Percentiles rank a stretch among this genome's conserved stretches.
Evolutionary conservation across 2,888 invertebrate species (phyloP).

Genomic region (Leptinotarsa tumamoca): DNA sequence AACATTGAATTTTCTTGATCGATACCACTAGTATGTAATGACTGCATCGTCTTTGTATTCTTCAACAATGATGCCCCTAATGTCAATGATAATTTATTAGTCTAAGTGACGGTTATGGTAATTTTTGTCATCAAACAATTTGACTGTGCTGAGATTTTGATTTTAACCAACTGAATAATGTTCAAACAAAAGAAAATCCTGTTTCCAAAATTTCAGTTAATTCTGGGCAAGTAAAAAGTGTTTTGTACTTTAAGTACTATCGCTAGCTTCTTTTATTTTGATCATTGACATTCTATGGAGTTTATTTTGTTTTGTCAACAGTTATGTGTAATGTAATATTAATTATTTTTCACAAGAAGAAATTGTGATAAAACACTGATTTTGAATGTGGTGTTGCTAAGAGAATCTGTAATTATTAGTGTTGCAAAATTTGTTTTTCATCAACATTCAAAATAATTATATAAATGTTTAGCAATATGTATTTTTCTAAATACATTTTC

Average conservation of each 20-base stretch:
- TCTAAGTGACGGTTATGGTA: too few relatives aligned
- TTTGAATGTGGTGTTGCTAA: constrained; percentile 5
- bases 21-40: constrained; percentile 27
- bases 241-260: too few relatives aligned
- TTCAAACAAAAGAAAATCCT: too few relatives aligned
- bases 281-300: not conserved
- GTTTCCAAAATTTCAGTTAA: too few relatives aligned
- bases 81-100: too few relatives aligned
- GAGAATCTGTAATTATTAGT: not conserved
- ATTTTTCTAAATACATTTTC: not conserved
- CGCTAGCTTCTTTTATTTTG: not conserved
- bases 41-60: not conserved
- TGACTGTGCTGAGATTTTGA: too few relatives aligned
- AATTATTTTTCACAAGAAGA: not conserved
- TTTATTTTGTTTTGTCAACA: not conserved
- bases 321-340: not conserved
- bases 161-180: too few relatives aligned
- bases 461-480: not conserved
- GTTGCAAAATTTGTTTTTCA: constrained; percentile 13
- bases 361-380: constrained; percentile 4
- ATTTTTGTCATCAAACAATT: too few relatives aligned
- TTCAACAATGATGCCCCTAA: not conserved
- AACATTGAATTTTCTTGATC: not conserved
- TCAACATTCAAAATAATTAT: not conserved
- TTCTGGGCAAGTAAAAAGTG: too few relatives aligned